Conservation (phyloP, 2,797 vertebrate species). For the Mycteria americana region DNA sequence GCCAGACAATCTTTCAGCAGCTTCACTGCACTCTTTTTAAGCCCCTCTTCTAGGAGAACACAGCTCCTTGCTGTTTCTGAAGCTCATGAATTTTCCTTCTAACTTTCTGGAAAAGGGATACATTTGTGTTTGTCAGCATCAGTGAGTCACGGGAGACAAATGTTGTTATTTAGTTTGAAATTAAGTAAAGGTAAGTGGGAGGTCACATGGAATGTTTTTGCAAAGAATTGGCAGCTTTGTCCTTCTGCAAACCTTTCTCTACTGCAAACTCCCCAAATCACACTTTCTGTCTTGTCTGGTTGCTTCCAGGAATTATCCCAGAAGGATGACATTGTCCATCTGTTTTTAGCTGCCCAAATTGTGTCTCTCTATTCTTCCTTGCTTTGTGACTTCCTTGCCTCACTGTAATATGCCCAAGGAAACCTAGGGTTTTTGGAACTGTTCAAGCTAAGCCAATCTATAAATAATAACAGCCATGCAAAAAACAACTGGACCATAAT, state of each 20-base stretch:
- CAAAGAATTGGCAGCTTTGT: background rate
- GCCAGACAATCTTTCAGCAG: background rate
- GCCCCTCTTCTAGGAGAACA: background rate
- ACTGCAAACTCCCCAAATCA: background rate
- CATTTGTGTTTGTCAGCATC: background rate
- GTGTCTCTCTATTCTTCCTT: background rate
- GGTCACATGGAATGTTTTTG: background rate
- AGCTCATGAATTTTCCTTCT: background rate
- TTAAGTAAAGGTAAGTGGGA: background rate
- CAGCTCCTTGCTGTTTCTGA: background rate
- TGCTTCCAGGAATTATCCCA: background rate
- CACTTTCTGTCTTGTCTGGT: background rate
- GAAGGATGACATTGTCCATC: background rate
- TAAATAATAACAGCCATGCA: background rate
- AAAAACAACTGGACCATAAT: background rate
- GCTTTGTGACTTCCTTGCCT: background rate
- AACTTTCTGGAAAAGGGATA: background rate
- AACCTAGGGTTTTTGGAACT: background rate
- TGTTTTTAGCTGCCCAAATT: background rate
- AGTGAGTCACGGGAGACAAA: background rate
- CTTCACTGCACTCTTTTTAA: background rate
- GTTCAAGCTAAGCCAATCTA: background rate
- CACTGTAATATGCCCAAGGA: background rate
- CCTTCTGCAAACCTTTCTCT: background rate
- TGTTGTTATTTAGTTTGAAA: background rate